Conservation (phyloP, 1,140 invertebrate genomes). For the Drosophila gunungcola region DNA sequence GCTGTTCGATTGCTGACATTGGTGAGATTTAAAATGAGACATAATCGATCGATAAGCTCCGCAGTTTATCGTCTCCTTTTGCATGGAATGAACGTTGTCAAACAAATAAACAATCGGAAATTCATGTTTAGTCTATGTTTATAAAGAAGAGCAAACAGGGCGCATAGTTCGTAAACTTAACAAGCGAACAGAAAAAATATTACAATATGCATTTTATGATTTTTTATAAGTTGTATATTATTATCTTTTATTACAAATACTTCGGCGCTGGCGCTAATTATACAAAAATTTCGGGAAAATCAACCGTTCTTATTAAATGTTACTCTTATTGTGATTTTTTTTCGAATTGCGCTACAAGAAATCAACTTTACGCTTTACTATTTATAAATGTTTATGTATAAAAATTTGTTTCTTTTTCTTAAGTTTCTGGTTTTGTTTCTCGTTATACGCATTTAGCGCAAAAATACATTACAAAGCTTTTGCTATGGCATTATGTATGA, state of each 20-base stretch:
- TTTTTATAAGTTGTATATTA: constrained; percentile 50
- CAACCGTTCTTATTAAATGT: constrained; percentile 24
- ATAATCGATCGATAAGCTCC: constrained; percentile 15
- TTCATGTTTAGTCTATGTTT: constrained; percentile 20
- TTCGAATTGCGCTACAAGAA: constrained; percentile 75
- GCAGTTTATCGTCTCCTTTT: constrained; percentile 48
- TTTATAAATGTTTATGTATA: constrained; percentile 74
- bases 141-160: constrained; percentile 51
- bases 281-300: constrained; percentile 60
- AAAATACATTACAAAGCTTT: constrained; percentile 78
- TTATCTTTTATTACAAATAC: constrained; percentile 78
- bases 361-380: constrained; percentile 64
- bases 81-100: constrained; percentile 75
- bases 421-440: constrained; percentile 29
- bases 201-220: constrained; percentile 51
- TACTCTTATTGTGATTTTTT: constrained; percentile 49
- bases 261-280: constrained; percentile 68
- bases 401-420: constrained; percentile 60
- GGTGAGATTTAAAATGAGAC: constrained; percentile 48
- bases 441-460: constrained; percentile 48
- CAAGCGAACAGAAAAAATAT: constrained; percentile 72
- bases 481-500: constrained; percentile 74
- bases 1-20: constrained; percentile 41
- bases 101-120: constrained; percentile 58
- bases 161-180: constrained; percentile 66